Conservation (phyloP, 2,113 vertebrate species). For the Cisticola juncidis region DNA sequence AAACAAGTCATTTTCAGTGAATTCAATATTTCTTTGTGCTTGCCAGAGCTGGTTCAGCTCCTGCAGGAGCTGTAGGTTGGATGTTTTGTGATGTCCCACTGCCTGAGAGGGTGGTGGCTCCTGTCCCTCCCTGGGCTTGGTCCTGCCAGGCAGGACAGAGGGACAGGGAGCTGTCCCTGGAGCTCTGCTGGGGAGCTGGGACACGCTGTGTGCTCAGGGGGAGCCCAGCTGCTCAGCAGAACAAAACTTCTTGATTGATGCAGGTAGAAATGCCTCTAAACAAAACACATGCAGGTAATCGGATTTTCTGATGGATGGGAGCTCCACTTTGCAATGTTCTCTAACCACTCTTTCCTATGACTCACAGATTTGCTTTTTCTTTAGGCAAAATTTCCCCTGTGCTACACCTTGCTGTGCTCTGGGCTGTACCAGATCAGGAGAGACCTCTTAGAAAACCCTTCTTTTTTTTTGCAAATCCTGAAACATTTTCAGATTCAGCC, state of each 20-base stretch:
- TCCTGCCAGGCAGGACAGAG: not conserved
- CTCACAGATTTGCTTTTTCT: not conserved
- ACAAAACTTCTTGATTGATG: not conserved
- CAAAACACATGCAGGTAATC: not conserved
- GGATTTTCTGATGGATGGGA: constrained; percentile 14
- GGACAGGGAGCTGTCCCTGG: accelerated
- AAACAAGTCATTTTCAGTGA: not conserved
- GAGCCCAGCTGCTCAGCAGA: not conserved
- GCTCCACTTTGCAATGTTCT: not conserved
- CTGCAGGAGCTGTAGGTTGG: not conserved
- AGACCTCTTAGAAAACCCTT: not conserved
- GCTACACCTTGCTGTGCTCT: not conserved
- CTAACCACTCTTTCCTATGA: not conserved
- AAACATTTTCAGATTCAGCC: not conserved
- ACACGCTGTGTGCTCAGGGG: accelerated
- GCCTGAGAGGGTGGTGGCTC: not conserved
- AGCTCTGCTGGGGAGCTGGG: not conserved
- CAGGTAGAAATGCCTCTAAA: not conserved
- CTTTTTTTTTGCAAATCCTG: not conserved
- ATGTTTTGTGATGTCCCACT: not conserved
- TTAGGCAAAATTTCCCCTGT: not conserved
- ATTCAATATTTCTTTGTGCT: not conserved
- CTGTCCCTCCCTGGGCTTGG: not conserved
- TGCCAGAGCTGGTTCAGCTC: not conserved
- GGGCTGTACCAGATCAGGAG: not conserved